phyloP scores from a whole-genome alignment of 2,888 invertebrate genomes.

The Resseliella maxima region DNA sequence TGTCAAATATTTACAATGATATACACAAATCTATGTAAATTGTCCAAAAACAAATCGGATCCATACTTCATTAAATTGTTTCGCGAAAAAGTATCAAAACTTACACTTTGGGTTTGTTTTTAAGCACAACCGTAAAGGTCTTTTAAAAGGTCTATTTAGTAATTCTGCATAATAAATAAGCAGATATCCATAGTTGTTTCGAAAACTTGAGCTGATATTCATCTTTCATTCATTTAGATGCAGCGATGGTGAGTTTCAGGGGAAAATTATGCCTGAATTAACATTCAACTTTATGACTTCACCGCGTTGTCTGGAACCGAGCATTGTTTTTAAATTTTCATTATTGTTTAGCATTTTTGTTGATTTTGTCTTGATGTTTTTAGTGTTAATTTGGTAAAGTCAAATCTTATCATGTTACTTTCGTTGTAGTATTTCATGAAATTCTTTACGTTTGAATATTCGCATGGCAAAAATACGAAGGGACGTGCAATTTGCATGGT shows the following conservation, averaged over 20 bases:
- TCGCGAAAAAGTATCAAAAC: not conserved
- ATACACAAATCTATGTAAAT: not conserved
- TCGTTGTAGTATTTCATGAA: not conserved
- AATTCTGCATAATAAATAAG: constrained; percentile 10
- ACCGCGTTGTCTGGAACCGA: not conserved
- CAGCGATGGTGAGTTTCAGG: not conserved
- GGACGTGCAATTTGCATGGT: not conserved
- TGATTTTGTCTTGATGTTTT: not conserved
- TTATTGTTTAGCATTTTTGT: not conserved
- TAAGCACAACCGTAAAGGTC: not conserved
- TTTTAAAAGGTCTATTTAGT: constrained; percentile 21
- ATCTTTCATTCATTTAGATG: not conserved
- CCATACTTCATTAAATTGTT: not conserved
- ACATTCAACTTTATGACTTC: constrained; percentile 1
- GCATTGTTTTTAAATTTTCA: not conserved
- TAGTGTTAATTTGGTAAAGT: not conserved
- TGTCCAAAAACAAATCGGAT: not conserved
- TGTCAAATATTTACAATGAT: not conserved
- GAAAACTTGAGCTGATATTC: constrained; percentile 33
- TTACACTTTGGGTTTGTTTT: not conserved
- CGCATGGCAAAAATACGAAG: not conserved
- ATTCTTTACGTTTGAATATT: not conserved
- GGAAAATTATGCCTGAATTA: constrained; percentile 28
- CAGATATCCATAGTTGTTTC: not conserved
- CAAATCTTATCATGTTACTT: constrained; percentile 6